Conservation (phyloP, 2,888 invertebrate genomes). For the Acrobasis suavella region DNA sequence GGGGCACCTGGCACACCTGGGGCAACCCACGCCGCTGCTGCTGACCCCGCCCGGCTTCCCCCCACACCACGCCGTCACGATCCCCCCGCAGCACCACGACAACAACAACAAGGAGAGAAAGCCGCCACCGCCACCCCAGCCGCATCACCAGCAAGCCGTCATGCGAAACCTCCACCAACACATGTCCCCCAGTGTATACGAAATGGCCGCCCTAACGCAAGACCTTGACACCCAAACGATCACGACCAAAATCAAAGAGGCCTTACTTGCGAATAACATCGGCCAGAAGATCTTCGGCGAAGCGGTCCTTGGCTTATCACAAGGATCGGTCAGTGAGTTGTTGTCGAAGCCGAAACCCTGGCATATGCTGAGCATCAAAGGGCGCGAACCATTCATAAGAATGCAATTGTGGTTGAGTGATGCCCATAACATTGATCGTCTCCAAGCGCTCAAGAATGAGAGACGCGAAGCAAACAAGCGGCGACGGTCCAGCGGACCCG, state of each 20-base stretch:
- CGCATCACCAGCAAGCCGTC: constrained; percentile 84
- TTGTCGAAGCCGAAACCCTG: constrained; percentile 99
- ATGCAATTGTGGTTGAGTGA: constrained; percentile 99
- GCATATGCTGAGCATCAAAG: constrained; percentile 99
- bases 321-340: constrained; percentile 98
- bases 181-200: constrained; percentile 97
- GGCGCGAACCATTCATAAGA: constrained; percentile 96
- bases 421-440: constrained; percentile 95
- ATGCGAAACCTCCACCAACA: constrained; percentile 91
- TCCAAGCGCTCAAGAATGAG: constrained; percentile 95
- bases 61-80: constrained; percentile 87
- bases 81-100: constrained; percentile 85
- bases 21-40: constrained; percentile 84
- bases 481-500: constrained; percentile 90
- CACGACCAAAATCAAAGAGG: constrained; percentile 98
- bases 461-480: constrained; percentile 95
- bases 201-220: constrained; percentile 97
- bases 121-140: constrained; percentile 82
- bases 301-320: constrained; percentile 96
- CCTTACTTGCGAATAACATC: constrained; percentile 97
- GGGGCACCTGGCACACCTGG: constrained; percentile 78
- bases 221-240: constrained; percentile 98
- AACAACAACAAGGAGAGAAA: constrained; percentile 83
- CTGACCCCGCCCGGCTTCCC: constrained; percentile 90
- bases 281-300: constrained; percentile 99